Evolutionary conservation across 1,140 invertebrate species (phyloP).

Genomic region (Drosophila nebulosa): DNA sequence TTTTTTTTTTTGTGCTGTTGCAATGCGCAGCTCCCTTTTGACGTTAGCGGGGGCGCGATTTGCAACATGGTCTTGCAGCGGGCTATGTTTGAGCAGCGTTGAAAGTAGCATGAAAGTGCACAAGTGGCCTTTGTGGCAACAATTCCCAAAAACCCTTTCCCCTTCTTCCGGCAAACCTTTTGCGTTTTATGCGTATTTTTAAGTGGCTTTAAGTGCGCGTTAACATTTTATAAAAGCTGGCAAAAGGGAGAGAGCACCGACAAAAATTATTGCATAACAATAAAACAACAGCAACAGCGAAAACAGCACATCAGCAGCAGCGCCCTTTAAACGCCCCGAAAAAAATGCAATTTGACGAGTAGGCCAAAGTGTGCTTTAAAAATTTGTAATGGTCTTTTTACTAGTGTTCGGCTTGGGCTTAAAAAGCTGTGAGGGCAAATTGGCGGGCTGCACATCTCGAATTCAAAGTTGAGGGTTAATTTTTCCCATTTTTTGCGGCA

Average conservation of each 20-base stretch:
- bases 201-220: constrained; percentile 78
- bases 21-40: constrained; percentile 52
- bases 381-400: constrained; percentile 20
- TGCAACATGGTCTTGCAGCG: constrained; percentile 62
- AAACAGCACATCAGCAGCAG: no score
- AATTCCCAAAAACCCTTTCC: constrained; percentile 18
- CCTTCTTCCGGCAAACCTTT: no score
- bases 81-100: constrained; percentile 69
- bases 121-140: constrained; percentile 47
- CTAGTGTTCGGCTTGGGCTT: constrained; percentile 30
- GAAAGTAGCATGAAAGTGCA: constrained; percentile 77
- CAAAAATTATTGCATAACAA: constrained; percentile 68
- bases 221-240: constrained; percentile 73
- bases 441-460: no score
- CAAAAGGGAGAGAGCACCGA: constrained; percentile 26
- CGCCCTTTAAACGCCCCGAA: constrained; percentile 54
- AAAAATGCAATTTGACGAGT: constrained; percentile 66
- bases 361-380: constrained; percentile 33
- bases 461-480: not conserved
- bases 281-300: constrained; percentile 15
- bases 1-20: constrained; percentile 29
- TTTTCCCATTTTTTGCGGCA: constrained; percentile 50
- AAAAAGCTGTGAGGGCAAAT: constrained; percentile 60
- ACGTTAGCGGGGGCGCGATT: not conserved
- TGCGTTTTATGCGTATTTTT: constrained; percentile 76